phyloP scores from a whole-genome alignment of 2,113 vertebrate species.

The Myotis davidii region DNA sequence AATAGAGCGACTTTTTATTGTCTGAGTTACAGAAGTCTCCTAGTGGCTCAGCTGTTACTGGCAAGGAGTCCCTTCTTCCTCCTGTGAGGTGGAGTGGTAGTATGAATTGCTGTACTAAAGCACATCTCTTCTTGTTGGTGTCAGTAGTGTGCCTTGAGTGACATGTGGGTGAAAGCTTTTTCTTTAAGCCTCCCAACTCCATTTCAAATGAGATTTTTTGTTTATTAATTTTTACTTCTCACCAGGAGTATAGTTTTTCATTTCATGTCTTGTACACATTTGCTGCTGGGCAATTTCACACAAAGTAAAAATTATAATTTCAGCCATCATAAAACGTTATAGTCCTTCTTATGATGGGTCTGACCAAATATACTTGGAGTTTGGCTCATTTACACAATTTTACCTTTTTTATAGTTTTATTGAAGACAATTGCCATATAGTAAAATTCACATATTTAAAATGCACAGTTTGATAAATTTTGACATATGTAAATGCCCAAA shows the following conservation, averaged over 20 bases:
- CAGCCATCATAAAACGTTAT: background rate
- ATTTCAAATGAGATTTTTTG: background rate
- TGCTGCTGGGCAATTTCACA: background rate
- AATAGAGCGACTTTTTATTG: background rate
- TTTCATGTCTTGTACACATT: background rate
- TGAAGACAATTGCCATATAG: background rate
- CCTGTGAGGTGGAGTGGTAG: background rate
- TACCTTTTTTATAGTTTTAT: background rate
- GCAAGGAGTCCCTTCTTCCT: background rate
- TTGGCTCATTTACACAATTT: background rate
- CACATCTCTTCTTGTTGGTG: background rate
- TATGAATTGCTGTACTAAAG: background rate
- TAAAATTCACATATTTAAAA: background rate
- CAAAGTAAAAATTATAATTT: background rate
- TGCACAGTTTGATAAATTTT: background rate
- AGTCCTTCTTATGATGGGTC: background rate
- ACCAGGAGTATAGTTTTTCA: background rate
- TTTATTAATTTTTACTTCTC: background rate
- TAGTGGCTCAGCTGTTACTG: background rate
- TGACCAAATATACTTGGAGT: background rate
- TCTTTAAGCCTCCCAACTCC: background rate
- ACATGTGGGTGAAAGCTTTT: background rate
- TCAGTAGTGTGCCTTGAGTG: background rate
- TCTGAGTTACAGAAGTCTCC: background rate
- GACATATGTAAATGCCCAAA: background rate